Percentiles rank a stretch among this genome's conserved stretches.
phyloP scores from a whole-genome alignment of 2,797 vertebrate genomes.

The Gambelia wislizenii region DNA sequence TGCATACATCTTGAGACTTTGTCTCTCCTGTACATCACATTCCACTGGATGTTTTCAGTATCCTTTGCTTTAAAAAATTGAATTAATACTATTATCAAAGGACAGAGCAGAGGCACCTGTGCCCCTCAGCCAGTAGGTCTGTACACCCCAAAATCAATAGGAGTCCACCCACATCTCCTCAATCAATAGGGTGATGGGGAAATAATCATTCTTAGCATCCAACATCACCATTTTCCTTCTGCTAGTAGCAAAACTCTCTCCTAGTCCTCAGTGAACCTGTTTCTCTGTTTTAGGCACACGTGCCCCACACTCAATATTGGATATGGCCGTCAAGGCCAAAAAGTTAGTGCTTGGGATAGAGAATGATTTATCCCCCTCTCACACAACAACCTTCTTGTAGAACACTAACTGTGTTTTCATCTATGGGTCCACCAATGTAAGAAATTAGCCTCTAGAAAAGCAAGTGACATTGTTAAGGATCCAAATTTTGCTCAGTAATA shows the following conservation, averaged over 20 bases:
- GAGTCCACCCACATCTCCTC: background rate
- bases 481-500: background rate
- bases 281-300: background rate
- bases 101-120: background rate
- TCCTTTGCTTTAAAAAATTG: background rate
- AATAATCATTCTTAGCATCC: background rate
- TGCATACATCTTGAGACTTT: too few species aligned
- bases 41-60: too few species aligned
- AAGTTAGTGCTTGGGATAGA: background rate
- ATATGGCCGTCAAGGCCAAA: background rate
- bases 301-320: background rate
- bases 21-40: too few species aligned
- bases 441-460: background rate
- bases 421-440: background rate
- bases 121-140: background rate
- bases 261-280: background rate
- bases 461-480: background rate
- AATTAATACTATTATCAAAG: constrained; percentile 43
- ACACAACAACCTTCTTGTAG: constrained; percentile 23
- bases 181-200: background rate
- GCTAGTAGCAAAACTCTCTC: background rate
- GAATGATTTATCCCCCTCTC: background rate
- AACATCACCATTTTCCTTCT: background rate
- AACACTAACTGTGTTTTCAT: background rate
- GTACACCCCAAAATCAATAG: background rate